These are phyloP conservation scores for Scyliorhinus canicula DNA, from an alignment of 2,797 vertebrate genomes.

Conservation along the genomic window DNA sequence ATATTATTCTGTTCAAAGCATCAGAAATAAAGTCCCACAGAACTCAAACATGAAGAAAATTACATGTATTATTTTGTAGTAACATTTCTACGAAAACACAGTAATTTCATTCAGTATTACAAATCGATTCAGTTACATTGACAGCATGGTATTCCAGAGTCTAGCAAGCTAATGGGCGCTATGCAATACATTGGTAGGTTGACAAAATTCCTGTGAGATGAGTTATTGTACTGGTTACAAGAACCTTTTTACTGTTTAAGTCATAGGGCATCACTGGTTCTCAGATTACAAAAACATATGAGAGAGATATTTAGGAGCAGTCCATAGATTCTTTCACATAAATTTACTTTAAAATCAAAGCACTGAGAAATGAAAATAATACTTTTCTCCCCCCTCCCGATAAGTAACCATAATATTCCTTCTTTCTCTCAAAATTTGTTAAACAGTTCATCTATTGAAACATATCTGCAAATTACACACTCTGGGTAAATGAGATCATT, in stretches of 20 bases:
- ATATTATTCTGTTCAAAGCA: neutral
- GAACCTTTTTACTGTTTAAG: neutral
- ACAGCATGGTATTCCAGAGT: neutral
- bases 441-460: neutral
- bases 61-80: neutral
- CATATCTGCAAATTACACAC: neutral
- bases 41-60: constrained; percentile 2
- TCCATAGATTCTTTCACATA: neutral
- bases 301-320: neutral
- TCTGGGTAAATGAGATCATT: neutral
- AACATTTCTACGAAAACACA: neutral
- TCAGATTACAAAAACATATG: neutral
- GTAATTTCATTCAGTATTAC: neutral
- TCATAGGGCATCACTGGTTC: neutral
- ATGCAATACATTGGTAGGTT: neutral
- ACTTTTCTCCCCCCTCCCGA: neutral
- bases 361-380: neutral
- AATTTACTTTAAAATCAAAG: neutral
- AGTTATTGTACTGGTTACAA: neutral
- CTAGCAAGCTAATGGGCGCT: neutral
- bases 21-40: neutral
- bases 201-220: neutral
- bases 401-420: neutral
- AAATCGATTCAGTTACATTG: neutral
- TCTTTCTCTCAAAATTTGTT: neutral